phyloP scores from a whole-genome alignment of 2,113 vertebrate species.

The Pelobates fuscus region DNA sequence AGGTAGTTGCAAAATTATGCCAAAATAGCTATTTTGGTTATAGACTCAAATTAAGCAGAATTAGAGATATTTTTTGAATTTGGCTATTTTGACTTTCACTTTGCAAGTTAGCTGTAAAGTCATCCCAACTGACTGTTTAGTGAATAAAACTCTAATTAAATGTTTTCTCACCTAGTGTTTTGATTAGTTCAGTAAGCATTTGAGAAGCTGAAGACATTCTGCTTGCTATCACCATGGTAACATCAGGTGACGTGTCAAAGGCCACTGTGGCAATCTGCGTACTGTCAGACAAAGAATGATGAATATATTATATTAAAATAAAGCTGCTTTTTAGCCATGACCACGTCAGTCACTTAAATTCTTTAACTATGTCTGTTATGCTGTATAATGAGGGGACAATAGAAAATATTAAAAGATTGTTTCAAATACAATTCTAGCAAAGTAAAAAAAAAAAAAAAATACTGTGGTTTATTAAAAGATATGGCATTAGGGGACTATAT shows the following conservation, averaged over 20 bases:
- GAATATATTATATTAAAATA: background rate
- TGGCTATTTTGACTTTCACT: too few species aligned
- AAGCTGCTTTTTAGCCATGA: background rate
- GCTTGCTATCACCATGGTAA: conserved; percentile 12
- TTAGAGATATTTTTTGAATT: too few species aligned
- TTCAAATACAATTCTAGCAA: background rate
- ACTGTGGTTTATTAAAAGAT: background rate
- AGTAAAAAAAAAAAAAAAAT: background rate
- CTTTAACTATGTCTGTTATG: background rate
- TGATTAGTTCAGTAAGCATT: background rate
- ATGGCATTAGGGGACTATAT: background rate
- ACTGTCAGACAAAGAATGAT: background rate
- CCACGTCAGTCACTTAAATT: background rate
- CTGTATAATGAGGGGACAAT: conserved; percentile 2
- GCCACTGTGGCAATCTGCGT: background rate
- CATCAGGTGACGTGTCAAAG: conserved; percentile 3
- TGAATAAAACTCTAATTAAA: too few species aligned
- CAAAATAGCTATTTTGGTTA: too few species aligned
- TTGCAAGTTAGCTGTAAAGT: too few species aligned
- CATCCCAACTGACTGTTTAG: too few species aligned
- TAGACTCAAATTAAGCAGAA: too few species aligned
- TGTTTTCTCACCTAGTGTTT: background rate
- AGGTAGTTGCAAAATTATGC: too few species aligned
- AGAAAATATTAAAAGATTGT: background rate
- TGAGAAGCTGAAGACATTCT: background rate